These are phyloP conservation scores for Lerema accius DNA, from an alignment of 1,140 invertebrate genomes.

Conservation along the genomic window DNA sequence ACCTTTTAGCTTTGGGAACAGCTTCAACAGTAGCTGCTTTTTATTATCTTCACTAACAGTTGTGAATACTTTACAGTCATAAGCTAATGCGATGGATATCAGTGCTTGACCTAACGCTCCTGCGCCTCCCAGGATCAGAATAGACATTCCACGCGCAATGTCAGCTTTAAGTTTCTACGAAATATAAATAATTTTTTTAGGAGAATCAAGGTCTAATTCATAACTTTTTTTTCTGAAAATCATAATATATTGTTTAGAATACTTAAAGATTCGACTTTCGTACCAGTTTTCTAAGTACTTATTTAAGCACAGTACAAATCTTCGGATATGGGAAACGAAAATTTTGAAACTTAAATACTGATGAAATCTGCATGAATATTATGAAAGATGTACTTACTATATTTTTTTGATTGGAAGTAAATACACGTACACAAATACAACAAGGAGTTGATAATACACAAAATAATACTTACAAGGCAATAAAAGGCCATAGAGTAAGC, in stretches of 20 bases:
- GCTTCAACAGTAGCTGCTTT: conserved; percentile 23
- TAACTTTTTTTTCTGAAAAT: background rate
- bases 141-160: conserved; percentile 1
- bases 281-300: too few relatives aligned
- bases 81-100: conserved; percentile 24
- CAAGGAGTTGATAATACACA: too few relatives aligned
- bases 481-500: conserved; percentile 61
- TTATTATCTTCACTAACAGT: conserved; percentile 28
- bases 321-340: too few relatives aligned
- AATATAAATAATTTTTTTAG: background rate
- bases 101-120: conserved; percentile 32
- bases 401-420: too few relatives aligned
- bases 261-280: too few relatives aligned
- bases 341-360: too few relatives aligned
- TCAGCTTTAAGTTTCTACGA: conserved; percentile 3
- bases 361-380: too few relatives aligned
- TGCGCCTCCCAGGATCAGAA: conserved; percentile 22
- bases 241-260: too few relatives aligned
- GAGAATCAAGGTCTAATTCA: background rate
- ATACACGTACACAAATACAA: too few relatives aligned
- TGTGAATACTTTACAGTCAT: conserved; percentile 24
- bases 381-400: too few relatives aligned
- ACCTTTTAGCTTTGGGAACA: conserved; percentile 29
- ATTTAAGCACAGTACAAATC: too few relatives aligned
- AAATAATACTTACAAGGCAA: conserved; percentile 75